A percentile compares a stretch with the other conserved stretches of the same genome.
Evolutionary conservation across 1,140 invertebrate species (phyloP).

Genomic region (Macrocentrus cingulum): DNA sequence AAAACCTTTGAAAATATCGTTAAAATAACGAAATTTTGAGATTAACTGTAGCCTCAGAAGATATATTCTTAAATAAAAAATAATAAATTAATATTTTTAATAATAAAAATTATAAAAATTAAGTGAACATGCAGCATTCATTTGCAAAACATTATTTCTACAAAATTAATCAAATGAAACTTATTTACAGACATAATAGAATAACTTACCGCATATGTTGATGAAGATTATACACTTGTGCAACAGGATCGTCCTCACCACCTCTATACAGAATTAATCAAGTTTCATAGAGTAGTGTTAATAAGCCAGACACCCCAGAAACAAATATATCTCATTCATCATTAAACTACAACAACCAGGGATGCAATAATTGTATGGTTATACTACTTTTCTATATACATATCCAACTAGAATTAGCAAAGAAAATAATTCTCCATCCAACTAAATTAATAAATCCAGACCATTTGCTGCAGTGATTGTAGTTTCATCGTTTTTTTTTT

Average conservation of each 20-base stretch:
- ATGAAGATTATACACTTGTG: conserved; percentile 51
- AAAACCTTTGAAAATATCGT: too few relatives aligned
- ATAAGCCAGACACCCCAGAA: conserved; percentile 38
- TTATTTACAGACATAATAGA: conserved; percentile 10
- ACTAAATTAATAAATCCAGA: too few relatives aligned
- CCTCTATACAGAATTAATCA: conserved; percentile 28
- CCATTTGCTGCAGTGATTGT: too few relatives aligned
- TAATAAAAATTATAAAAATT: not conserved
- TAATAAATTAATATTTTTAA: not conserved
- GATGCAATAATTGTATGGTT: too few relatives aligned
- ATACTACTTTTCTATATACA: too few relatives aligned
- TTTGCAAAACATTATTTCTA: not conserved
- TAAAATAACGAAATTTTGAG: too few relatives aligned
- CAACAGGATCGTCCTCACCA: conserved; percentile 53
- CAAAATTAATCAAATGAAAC: too few relatives aligned
- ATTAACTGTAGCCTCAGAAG: too few relatives aligned
- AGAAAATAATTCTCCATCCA: too few relatives aligned
- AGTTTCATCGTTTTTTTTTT: too few relatives aligned
- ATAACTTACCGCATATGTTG: conserved; percentile 51
- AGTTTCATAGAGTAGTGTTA: conserved; percentile 38
- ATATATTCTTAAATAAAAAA: too few relatives aligned
- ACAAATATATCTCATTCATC: conserved; percentile 5
- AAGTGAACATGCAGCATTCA: not conserved
- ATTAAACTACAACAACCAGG: conserved; percentile 1
- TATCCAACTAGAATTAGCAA: too few relatives aligned